Base-by-base conservation (phyloP, 64 coral and sea anemone genomes). In the Stichodactyla mertensii region DNA sequence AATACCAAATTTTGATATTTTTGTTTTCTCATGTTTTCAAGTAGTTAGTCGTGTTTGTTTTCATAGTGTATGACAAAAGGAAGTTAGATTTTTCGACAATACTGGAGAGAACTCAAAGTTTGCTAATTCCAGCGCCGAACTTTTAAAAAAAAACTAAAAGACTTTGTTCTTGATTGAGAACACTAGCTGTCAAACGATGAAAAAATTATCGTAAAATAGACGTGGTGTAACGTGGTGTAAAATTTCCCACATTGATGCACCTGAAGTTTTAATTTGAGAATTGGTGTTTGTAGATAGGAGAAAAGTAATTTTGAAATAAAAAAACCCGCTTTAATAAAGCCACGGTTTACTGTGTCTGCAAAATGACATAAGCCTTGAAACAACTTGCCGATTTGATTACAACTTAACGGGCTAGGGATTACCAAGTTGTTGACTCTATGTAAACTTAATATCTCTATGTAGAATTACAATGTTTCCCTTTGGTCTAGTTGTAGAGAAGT, bases 301-400 rank as follows among this genome's bases (percentile, higher is more conserved):
- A 52, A 86, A 79, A 54, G 59, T 92, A 87, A 87, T 92, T 92
- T 92, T 87, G 90, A 92, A 92, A 92, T 92, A 92, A 91, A 91
- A 87, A 79, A 28, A 45, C 36, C 36, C 24, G 90, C 77, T 71
- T 92, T 62, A 51, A 71, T 81, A 55, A 77, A 57, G 51, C 24
- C 67, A 15, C n/a, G 8, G 31, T 53, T 20, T 81, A 20, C 15
- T 18, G 14, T 52, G 78, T 81, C 78, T 81, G 24, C 4, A 11
- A 81, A 81, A 20, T 52, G 8, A 53, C 6, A 6, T 45, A 20
- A 15, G 16, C 5, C 14, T 22, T 15, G 18, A 53, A 53, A 52
- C 77, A 7, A 19, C 55, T 64, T 11, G 70, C 24, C 83, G 57
- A 36, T 90, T 90, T 90, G 69, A 90, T 90, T 79, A 80, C 52